phyloP scores from a whole-genome alignment of 1,140 invertebrate genomes.

The Aphis gossypii region DNA sequence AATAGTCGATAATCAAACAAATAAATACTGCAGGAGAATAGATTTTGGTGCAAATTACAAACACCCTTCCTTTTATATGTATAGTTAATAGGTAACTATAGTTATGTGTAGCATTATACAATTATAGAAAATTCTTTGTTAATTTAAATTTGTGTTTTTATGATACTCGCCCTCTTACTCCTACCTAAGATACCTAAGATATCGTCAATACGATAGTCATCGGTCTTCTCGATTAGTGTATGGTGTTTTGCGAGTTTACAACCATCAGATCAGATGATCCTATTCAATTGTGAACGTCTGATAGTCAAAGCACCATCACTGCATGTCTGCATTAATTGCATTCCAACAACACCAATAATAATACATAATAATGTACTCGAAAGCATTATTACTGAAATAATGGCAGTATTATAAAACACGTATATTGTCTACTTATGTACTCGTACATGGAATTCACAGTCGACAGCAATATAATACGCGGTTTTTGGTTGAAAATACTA shows the following conservation, averaged over 20 bases:
- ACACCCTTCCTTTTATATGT: neutral
- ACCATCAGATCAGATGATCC: neutral
- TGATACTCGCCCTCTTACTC: too few species aligned
- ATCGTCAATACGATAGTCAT: neutral
- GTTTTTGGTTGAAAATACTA: neutral
- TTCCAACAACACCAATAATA: neutral
- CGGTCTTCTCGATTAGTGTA: neutral
- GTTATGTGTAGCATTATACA: neutral
- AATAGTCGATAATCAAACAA: too few species aligned
- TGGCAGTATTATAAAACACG: neutral
- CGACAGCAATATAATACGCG: neutral
- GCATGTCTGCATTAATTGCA: neutral
- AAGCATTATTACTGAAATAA: neutral
- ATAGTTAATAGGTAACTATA: neutral
- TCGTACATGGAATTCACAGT: neutral
- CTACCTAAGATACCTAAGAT: too few species aligned
- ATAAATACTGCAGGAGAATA: too few species aligned
- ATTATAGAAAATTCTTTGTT: neutral
- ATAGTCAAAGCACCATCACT: neutral
- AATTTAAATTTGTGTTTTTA: neutral
- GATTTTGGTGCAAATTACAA: too few species aligned
- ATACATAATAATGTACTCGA: neutral
- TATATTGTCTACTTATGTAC: neutral
- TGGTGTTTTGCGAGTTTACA: neutral
- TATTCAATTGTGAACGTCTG: neutral